phyloP scores from a whole-genome alignment of 2,888 invertebrate genomes.

The Cephus sareptanus region DNA sequence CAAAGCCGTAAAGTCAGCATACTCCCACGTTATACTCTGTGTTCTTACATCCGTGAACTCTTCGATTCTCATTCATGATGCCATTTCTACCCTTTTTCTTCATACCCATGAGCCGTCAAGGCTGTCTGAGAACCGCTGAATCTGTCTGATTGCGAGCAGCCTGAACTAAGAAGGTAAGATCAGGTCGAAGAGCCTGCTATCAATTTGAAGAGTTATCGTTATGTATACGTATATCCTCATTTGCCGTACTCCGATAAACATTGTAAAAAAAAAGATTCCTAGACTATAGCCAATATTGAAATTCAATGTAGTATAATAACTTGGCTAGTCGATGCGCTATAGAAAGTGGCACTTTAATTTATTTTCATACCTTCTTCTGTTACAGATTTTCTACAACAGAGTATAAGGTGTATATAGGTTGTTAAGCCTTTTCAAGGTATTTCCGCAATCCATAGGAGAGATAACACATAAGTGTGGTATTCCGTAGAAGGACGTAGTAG shows the following conservation, averaged over 20 bases:
- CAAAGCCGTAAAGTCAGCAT: constrained; percentile 22
- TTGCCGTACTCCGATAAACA: no score
- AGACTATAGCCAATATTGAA: not conserved
- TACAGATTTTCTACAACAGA: not conserved
- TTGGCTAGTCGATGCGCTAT: not conserved
- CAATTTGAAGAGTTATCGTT: not conserved
- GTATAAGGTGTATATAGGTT: not conserved
- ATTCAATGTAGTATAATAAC: not conserved
- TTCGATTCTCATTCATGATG: not conserved
- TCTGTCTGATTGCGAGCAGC: not conserved
- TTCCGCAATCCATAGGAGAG: not conserved
- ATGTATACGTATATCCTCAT: not conserved
- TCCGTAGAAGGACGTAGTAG: constrained; percentile 5
- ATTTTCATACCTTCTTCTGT: constrained; percentile 22
- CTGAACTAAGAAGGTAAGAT: not conserved
- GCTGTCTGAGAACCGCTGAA: not conserved
- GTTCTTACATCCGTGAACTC: not conserved
- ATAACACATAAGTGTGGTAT: constrained; percentile 1
- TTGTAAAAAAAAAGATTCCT: not conserved
- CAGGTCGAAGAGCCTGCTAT: not conserved
- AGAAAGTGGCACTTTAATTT: constrained; percentile 6
- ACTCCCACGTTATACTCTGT: not conserved
- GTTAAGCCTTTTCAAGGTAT: not conserved
- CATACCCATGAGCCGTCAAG: not conserved
- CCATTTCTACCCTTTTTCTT: not conserved